Percentiles rank a stretch among this genome's conserved stretches.
phyloP scores from a whole-genome alignment of 2,797 vertebrate genomes.

The Tolypeutes matacus region DNA sequence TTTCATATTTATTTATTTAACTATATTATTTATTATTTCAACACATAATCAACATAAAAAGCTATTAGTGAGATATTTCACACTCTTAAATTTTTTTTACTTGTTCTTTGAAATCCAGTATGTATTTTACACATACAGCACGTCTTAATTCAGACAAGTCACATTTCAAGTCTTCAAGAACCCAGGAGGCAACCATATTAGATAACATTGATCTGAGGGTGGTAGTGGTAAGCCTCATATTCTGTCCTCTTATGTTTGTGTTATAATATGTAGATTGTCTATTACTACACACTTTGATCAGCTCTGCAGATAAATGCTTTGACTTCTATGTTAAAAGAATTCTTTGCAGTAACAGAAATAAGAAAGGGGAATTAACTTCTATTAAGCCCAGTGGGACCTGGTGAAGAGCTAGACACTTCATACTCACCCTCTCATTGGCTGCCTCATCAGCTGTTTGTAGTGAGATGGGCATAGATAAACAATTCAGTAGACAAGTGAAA shows the following conservation, averaged over 20 bases:
- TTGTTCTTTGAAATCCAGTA: not conserved
- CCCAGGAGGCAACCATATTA: not conserved
- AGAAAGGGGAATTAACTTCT: not conserved
- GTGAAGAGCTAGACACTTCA: not conserved
- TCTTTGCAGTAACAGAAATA: not conserved
- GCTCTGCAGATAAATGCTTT: not conserved
- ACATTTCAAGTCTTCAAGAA: not conserved
- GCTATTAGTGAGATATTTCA: not conserved
- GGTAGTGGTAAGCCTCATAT: not conserved
- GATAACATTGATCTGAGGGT: not conserved
- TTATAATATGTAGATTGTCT: not conserved
- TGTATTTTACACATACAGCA: not conserved
- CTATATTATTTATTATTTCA: not conserved
- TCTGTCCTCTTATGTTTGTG: not conserved
- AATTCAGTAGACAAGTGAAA: not conserved
- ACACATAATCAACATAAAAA: not conserved
- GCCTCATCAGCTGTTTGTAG: not conserved
- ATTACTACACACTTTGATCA: not conserved
- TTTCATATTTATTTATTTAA: not conserved
- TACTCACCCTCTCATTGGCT: not conserved
- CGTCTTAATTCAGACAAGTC: not conserved
- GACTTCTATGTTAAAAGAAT: not conserved
- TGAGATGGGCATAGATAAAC: not conserved
- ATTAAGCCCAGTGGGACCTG: not conserved
- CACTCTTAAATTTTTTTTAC: not conserved